Conservation (phyloP, 53 echinoderm and acorn worm genomes). For the Temnopleurus reevesii region DNA sequence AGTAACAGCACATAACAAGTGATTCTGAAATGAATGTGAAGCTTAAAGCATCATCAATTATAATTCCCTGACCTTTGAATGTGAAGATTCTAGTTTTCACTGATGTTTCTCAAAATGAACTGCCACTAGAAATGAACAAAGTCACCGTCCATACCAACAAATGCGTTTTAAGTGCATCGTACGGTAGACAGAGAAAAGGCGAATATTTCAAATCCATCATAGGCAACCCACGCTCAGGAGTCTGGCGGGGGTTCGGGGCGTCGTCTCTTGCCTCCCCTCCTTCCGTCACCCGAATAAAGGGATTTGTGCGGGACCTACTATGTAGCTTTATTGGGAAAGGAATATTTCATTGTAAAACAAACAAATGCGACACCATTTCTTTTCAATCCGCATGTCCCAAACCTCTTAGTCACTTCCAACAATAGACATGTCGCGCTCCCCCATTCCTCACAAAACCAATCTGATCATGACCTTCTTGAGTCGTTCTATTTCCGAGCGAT, state of each 20-base stretch:
- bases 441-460: neutral
- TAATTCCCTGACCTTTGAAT: constrained; percentile 14
- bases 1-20: neutral
- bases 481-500: constrained; percentile 4
- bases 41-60: neutral
- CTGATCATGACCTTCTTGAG: neutral
- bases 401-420: neutral
- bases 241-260: neutral
- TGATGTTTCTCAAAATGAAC: neutral
- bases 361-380: too few relatives aligned
- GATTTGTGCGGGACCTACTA: neutral
- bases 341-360: too few relatives aligned
- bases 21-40: neutral
- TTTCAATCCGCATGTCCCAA: too few relatives aligned
- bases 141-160: neutral
- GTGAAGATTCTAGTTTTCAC: neutral
- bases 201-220: neutral
- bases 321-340: too few relatives aligned
- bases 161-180: neutral
- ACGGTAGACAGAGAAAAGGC: neutral
- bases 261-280: too few relatives aligned
- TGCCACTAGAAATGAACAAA: neutral
- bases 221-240: neutral
- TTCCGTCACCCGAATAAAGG: too few relatives aligned
- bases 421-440: neutral